phyloP scores from a whole-genome alignment of 2,113 vertebrate species.

The Microtus montanus region DNA sequence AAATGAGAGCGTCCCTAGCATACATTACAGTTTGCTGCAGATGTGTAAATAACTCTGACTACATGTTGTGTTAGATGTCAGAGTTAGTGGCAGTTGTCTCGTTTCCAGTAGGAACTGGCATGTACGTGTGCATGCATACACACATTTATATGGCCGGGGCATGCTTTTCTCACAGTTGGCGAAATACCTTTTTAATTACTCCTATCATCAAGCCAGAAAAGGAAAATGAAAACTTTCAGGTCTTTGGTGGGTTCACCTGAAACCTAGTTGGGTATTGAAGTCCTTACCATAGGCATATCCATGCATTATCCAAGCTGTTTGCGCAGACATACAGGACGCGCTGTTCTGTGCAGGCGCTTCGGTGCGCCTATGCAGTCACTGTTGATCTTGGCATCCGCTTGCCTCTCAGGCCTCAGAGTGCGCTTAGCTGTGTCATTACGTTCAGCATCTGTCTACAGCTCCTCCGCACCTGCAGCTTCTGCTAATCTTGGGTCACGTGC shows the following conservation, averaged over 20 bases:
- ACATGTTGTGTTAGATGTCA: not conserved
- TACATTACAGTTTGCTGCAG: not conserved
- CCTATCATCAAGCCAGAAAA: not conserved
- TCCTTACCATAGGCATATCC: not conserved
- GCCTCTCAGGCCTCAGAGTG: constrained; percentile 22
- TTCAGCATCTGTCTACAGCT: not conserved
- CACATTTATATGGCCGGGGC: not conserved
- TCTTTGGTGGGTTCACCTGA: not conserved
- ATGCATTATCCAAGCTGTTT: fast-evolving
- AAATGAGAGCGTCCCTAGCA: not conserved
- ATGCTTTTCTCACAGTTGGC: constrained; percentile 2
- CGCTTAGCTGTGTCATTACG: not conserved
- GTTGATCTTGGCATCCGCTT: constrained; percentile 15
- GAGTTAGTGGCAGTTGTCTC: constrained; percentile 16
- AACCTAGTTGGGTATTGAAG: not conserved
- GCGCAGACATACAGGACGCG: fast-evolving
- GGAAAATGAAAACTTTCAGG: not conserved
- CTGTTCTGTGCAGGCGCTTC: not conserved
- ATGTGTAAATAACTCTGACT: not conserved
- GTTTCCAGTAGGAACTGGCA: not conserved
- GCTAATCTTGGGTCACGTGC: constrained; percentile 35
- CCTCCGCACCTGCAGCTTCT: constrained; percentile 31
- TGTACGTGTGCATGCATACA: not conserved
- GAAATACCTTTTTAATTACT: constrained; percentile 36
- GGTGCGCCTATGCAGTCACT: not conserved